Evolutionary conservation across 2,113 vertebrate genomes (phyloP), one percentile per base, ranked within the genome.

Genomic region (Scomber scombrus): DNA sequence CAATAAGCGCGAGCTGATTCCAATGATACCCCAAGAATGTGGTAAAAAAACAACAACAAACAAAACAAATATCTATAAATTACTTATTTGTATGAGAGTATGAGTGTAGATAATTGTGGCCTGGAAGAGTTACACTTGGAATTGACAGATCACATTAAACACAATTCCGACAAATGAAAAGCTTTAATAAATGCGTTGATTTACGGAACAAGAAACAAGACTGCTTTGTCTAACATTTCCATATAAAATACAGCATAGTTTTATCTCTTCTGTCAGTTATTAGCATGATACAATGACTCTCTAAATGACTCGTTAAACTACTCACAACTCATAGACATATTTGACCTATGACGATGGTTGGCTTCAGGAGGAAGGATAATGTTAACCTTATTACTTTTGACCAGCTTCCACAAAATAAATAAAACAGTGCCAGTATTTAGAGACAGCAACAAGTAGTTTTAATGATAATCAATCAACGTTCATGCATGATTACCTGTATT

Each of bases 141-240:
- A 60, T 60, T 6, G 1, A 63, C 13, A 49, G 34, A 46, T 13
- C 19, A 19, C 13, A 31, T 19, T 16, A 65, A 14, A 58, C 46
- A 21, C 5, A 43, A 26, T 43, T 72, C 46, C 21, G 4, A 26
- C 43, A 69, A 74, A 85, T 23, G 29, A 72, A 50, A 67, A 52
- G 46, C 14, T 10, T 16, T 34, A 11, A 13, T 29, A 58, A 60
- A 34, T 40, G 34, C 8, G 40, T 47, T 49, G n/a, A 40, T 40
- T 40, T 9, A 40, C 9, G 34, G 34, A 40, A 40, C 34, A 40
- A 40, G 34, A 40, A 40, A 40, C 34, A 40, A 40, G 34, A 40
- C 6, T 40, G 34, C 34, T 40, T 8, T 40, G 7, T 40, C 34
- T 40, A 7, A 40, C 34, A 40, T 40, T 40, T 40, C 34, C 6